These are phyloP conservation scores for Helicolenus hilgendorfi DNA, from an alignment of 2,797 vertebrate genomes.

Conservation along the genomic window DNA sequence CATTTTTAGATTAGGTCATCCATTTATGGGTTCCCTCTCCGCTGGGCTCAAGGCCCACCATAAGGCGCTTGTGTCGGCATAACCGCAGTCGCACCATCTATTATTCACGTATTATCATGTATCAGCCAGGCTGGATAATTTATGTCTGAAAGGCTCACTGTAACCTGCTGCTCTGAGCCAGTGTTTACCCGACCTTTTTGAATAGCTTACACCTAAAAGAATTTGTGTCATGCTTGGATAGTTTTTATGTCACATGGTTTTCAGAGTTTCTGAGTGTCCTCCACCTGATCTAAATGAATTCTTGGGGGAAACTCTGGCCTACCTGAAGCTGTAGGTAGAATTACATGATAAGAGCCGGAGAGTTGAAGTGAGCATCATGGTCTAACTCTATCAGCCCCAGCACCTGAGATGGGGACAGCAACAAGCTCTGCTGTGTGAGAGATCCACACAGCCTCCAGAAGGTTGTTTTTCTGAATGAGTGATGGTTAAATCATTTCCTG, in stretches of 20 bases:
- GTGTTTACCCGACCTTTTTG: constrained; percentile 24
- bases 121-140: constrained; percentile 87
- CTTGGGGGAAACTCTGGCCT: background rate
- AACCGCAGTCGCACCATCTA: constrained; percentile 84
- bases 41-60: constrained; percentile 68
- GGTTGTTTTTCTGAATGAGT: constrained; percentile 60
- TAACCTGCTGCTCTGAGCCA: constrained; percentile 46
- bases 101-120: constrained; percentile 90
- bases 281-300: constrained; percentile 22
- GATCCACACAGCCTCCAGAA: constrained; percentile 25
- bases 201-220: constrained; percentile 3
- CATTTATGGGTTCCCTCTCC: constrained; percentile 80
- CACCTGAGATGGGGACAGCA: constrained; percentile 48
- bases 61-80: constrained; percentile 71
- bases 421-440: constrained; percentile 39
- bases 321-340: background rate
- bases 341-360: background rate
- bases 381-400: constrained; percentile 15
- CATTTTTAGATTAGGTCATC: constrained; percentile 86
- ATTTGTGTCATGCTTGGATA: background rate
- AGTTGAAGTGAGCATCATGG: constrained; percentile 44
- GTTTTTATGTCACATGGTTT: constrained; percentile 36
- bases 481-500: constrained; percentile 1
- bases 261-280: constrained; percentile 10
- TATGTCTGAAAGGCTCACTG: constrained; percentile 74